Evolutionary conservation across 2,113 vertebrate species (phyloP), one percentile per base, ranked within the genome.

Genomic region (Oncorhynchus kisutch): DNA sequence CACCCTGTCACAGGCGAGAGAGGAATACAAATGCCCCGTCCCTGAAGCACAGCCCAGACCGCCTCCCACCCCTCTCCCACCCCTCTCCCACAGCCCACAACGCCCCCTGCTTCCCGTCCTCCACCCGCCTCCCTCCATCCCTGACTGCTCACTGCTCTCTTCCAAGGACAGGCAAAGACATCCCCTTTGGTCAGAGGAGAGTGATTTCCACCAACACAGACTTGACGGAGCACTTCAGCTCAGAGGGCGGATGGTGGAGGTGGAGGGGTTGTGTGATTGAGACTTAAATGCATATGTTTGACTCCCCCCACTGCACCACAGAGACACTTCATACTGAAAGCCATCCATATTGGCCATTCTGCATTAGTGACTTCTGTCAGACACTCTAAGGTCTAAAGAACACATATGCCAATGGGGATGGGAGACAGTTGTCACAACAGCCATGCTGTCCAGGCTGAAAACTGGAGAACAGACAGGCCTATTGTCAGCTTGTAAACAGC

Each of bases 91-190:
- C 54, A 60, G 67, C 77, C 51, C 27, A 70, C 29, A 74, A 59
- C 81, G 78, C 34, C 70, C 60, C 70, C 20, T n/a, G 34, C 72
- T 24, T 16, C 64, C 68, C 29, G 16, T 27, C 62, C 31, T 59
- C 78, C 64, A 51, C 65, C 84, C 57, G 49, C 70, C 85, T 85
- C 77, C 75, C 77, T 87, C 82, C 81, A 83, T 88, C 82, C 86
- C 87, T 85, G 84, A 81, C 84, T 85, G 75, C 85, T 85, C 84
- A 81, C 84, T 85, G 76, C 85, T 85, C 84, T 71, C 79, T 85
- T 85, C 90, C 93, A 94, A 94, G 93, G 93, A 90, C 92, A 84
- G 85, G 82, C 92, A 93, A 94, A 92, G 91, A 90, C 90, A 86
- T 90, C 77, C 85, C 90, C 84, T 78, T 2, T 76, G 80, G 85